Evolutionary conservation across 2,888 invertebrate species (phyloP), one percentile per base, ranked within the genome.

Genomic region (Megalurothrips usitatus): DNA sequence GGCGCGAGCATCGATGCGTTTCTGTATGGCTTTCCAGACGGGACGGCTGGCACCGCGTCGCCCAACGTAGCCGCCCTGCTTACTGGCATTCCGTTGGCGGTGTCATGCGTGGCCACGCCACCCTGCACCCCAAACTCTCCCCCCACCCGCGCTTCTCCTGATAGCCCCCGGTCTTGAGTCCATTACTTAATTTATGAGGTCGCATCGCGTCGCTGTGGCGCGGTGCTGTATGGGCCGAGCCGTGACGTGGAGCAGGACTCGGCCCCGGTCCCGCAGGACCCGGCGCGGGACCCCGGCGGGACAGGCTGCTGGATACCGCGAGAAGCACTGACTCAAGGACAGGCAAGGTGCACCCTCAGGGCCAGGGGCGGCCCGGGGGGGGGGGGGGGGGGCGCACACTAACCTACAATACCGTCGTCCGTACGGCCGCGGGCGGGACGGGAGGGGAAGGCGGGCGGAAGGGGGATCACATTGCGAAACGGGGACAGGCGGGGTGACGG

Each of bases 381-480:
- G 1, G n/a, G 63, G 14, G n/a, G 6, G 68, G 68, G 1, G 26
- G 26, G 12, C 68, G 68, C 26, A 26, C 26, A 75, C 68, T 75
- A 75, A 75, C 68, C 68, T 75, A 75, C 68, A 75, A 75, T 75
- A 75, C 68, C 23, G 68, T 26, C 26, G 68, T 23, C 23, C 58
- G 17, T 17, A 58, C 19, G 58, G 58, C 19, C n/a, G 58, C 17
- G 58, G 58, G 17, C 19, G 17, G 58, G 58, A 0, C 8, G 58
- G n/a, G 14, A 52, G 58, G 58, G 14, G 58, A 0, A 11, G 58
- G 58, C 68, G 68, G 68, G 68, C 19, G 68, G 26, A 12, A 11
- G 23, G 26, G 68, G 68, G 68, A 26, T 10, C 12, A 26, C 23
- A 26, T 75, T 26, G 68, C 68, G 68, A 75, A 75, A 75, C 10